Conservation (phyloP, 2,113 vertebrate genomes). For the Sylvicapra grimmia region DNA sequence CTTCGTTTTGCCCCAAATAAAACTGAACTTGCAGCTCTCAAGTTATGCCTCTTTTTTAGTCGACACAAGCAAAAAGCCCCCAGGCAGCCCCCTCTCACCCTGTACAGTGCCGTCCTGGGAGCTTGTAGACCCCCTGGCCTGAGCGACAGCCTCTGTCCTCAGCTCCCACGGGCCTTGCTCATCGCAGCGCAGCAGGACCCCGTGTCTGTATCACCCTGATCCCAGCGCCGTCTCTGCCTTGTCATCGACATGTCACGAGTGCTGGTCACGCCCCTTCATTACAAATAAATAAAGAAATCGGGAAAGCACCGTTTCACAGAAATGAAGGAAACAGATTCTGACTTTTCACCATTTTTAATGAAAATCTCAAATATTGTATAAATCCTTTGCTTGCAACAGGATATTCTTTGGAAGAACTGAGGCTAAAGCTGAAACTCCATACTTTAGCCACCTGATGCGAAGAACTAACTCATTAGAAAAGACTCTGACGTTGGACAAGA, state of each 20-base stretch:
- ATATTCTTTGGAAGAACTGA: background rate
- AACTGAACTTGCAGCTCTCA: background rate
- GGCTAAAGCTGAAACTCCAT: background rate
- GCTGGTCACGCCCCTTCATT: background rate
- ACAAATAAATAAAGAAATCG: background rate
- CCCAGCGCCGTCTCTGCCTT: no score
- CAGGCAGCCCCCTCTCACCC: background rate
- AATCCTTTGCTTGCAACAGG: background rate
- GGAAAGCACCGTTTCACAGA: background rate
- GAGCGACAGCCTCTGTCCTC: background rate
- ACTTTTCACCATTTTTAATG: background rate
- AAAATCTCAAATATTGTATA: background rate
- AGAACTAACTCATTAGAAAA: background rate
- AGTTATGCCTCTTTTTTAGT: background rate
- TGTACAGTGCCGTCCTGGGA: background rate
- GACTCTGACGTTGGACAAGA: background rate
- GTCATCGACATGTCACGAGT: background rate
- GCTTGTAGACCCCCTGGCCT: background rate
- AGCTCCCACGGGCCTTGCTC: background rate
- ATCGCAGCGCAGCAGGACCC: no score
- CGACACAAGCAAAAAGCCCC: background rate
- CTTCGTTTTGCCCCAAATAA: background rate
- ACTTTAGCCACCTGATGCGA: background rate
- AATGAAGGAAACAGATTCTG: background rate
- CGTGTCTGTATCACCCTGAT: background rate